These are phyloP conservation scores for Parazoanthus atlanticus DNA, from an alignment of 92 coral and sea anemone genomes.

Conservation along the genomic window DNA sequence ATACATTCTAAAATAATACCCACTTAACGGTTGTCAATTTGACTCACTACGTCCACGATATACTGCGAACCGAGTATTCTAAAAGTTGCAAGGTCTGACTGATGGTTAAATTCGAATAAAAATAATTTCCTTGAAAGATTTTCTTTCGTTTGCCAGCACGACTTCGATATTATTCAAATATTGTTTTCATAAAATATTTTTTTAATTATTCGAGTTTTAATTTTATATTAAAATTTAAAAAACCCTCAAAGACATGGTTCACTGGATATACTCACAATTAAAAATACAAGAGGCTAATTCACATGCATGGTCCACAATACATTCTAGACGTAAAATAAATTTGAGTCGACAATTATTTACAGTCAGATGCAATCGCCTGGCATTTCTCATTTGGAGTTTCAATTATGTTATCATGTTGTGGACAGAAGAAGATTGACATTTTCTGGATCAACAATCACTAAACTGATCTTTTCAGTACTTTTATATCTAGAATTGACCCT, in stretches of 20 bases:
- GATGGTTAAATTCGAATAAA: too few relatives aligned
- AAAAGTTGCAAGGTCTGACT: too few relatives aligned
- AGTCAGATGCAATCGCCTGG: not conserved
- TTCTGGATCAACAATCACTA: slow-evolving; percentile 19
- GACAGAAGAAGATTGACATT: slow-evolving; percentile 28
- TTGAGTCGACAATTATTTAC: not conserved
- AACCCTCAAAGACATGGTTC: not conserved
- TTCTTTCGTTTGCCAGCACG: too few relatives aligned
- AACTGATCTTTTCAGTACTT: not conserved
- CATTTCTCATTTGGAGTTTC: slow-evolving; percentile 8
- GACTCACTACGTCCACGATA: too few relatives aligned
- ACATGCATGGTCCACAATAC: not conserved
- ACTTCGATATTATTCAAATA: too few relatives aligned
- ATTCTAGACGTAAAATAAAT: not conserved
- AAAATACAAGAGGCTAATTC: not conserved
- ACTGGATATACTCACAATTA: not conserved
- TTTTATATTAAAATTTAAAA: too few relatives aligned
- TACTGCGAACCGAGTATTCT: too few relatives aligned
- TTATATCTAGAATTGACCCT: not conserved
- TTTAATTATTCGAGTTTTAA: not conserved
- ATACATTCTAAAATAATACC: too few relatives aligned
- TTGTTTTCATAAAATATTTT: too few relatives aligned
- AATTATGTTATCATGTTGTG: not conserved
- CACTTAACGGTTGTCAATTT: too few relatives aligned
- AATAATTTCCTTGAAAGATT: too few relatives aligned